A percentile compares a stretch with the other conserved stretches of the same genome.
These are phyloP conservation scores for Amphibalanus amphitrite DNA, from an alignment of 1,140 invertebrate genomes.

Conservation along the genomic window DNA sequence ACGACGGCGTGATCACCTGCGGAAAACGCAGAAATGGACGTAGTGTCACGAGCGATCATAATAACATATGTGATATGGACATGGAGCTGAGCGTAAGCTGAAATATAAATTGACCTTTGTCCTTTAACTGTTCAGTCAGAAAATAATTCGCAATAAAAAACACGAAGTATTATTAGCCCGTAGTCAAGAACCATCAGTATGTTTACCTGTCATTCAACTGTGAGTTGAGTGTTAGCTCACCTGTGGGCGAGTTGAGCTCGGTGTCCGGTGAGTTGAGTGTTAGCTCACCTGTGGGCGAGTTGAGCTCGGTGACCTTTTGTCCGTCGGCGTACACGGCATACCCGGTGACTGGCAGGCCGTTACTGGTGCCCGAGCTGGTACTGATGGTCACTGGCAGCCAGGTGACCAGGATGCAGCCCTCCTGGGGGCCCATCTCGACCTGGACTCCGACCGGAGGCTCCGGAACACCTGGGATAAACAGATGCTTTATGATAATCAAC, in stretches of 20 bases:
- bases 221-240: too few species aligned
- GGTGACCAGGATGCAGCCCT: conserved; percentile 91
- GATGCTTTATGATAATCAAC: too few species aligned
- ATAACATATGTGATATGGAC: too few species aligned
- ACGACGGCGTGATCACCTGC: conserved; percentile 75
- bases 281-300: conserved; percentile 67
- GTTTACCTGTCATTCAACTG: too few species aligned
- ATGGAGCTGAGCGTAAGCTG: too few species aligned
- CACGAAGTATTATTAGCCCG: too few species aligned
- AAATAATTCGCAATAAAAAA: too few species aligned
- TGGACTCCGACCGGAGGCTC: conserved; percentile 94
- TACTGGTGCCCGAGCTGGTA: conserved; percentile 57
- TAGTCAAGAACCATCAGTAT: too few species aligned
- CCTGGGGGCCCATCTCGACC: conserved; percentile 94
- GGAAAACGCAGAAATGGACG: neutral
- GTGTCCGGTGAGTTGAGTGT: too few species aligned
- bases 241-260: too few species aligned
- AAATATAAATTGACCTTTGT: too few species aligned
- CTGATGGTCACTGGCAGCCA: conserved; percentile 83
- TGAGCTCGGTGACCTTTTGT: conserved; percentile 89
- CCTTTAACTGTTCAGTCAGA: too few species aligned
- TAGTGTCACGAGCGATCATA: neutral
- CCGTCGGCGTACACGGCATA: conserved; percentile 97
- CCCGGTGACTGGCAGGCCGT: conserved; percentile 63
- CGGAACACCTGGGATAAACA: conserved; percentile 55